Evolutionary conservation across 2,113 vertebrate species (phyloP).

Genomic region (Aramus guarauna): DNA sequence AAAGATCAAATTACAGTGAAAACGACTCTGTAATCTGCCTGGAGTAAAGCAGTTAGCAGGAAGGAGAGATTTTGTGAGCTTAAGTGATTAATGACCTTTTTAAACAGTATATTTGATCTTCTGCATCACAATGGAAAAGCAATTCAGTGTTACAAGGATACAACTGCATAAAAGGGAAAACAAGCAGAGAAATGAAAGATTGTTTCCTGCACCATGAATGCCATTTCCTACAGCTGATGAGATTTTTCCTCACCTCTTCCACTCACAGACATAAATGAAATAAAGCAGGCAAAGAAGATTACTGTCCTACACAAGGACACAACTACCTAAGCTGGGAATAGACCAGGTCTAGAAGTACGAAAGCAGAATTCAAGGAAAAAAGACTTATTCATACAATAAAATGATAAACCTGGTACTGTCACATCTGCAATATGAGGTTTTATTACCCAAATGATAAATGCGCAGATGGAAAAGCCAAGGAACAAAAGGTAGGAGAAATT

Average conservation of each 20-base stretch:
- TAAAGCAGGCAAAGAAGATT: neutral
- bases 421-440: neutral
- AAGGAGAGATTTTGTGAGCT: neutral
- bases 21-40: neutral
- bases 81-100: neutral
- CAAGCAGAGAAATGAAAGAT: neutral
- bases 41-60: neutral
- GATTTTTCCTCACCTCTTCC: neutral
- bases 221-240: neutral
- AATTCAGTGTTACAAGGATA: neutral
- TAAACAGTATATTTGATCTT: neutral
- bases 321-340: neutral
- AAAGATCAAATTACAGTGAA: neutral
- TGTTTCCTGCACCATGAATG: neutral
- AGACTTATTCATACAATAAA: neutral
- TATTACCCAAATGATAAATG: neutral
- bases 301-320: neutral
- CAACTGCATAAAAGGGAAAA: neutral
- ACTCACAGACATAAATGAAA: neutral
- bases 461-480: neutral
- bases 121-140: rapidly evolving
- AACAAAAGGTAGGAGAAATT: neutral
- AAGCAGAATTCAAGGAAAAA: neutral
- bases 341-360: neutral
- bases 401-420: neutral